Evolutionary conservation across 2,888 invertebrate genomes (phyloP), one percentile per base, ranked within the genome.

Genomic region (Pristionchus fissidentatus): DNA sequence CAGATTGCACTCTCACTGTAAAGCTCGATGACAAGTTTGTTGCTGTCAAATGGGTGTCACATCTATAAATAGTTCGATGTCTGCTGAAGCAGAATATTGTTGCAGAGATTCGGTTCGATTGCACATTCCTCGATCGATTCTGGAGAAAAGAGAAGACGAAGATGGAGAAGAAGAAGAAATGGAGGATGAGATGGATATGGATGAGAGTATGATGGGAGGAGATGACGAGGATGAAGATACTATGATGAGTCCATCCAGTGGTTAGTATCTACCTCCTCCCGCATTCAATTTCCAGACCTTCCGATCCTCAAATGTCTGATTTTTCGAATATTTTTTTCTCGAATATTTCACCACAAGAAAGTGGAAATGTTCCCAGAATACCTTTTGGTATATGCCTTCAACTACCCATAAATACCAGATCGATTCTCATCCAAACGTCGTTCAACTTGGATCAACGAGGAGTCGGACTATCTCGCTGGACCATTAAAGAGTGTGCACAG

Each of bases 401-500:
- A 7, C 57, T n/a, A n/a, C 32, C 35, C 8, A 19, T 26, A 0
- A n/a, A n/a, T 41, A n/a, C 38, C 57, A 55, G 43, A 22, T 38
- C 41, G 57, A n/a, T 46, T 57, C 35, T 62, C 62, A 19, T 29
- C 32, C 4, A 57, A 57, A 32, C 62, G 62, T 35, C 86, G 90
- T 35, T 70, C 87, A 5, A 88, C 88, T 4, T 85, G 85, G 38
- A 81, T 90, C 70, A 87, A 87, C 5, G 91, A 91, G 60, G 88
- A 88, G 22, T 62, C 86, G 10, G 92, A 92, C 55, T 92, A 92
- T 84, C 87, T 92, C 8, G 86, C 87, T 52, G 90, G 90, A 10
- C 92, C 92, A 0, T 86, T 84, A 15, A 92, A 93, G 88, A 96
- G 96, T 0, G 96, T 97, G 0, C 97, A 98, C 92, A 94, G 99